Conservation (phyloP, 2,113 vertebrate species). For the Rhinolophus ferrumequinum region DNA sequence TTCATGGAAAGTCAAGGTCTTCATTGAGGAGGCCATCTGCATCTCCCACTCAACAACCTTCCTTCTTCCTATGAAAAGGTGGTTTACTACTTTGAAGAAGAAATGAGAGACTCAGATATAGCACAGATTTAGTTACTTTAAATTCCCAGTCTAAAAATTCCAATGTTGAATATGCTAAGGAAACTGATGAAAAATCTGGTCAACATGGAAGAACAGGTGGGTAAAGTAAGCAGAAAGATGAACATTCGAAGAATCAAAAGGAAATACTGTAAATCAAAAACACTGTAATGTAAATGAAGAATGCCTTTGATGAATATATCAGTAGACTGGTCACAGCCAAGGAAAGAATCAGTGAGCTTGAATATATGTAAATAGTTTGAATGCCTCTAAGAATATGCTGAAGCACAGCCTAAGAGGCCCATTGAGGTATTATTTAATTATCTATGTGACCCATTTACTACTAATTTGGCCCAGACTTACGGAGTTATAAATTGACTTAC, state of each 20-base stretch:
- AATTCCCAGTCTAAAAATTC: background rate
- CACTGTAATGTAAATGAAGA: background rate
- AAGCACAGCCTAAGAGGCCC: background rate
- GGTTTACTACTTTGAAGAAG: background rate
- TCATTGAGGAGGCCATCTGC: background rate
- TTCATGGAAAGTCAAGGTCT: background rate
- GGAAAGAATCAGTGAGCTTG: background rate
- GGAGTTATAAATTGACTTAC: background rate
- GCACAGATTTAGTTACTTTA: background rate
- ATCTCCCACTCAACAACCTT: background rate
- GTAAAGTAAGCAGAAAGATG: background rate
- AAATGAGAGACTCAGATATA: background rate
- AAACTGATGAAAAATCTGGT: background rate
- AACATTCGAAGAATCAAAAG: background rate
- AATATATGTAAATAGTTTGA: background rate
- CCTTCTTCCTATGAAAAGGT: background rate
- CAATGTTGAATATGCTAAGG: background rate
- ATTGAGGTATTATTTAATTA: background rate
- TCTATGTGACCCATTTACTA: background rate
- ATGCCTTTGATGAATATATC: background rate
- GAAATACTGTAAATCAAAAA: background rate
- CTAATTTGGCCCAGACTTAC: background rate
- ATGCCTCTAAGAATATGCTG: background rate
- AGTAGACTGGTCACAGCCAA: background rate
- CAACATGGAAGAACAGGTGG: background rate